phyloP scores from a whole-genome alignment of 2,888 invertebrate species.

The Neoitamus cyanurus region DNA sequence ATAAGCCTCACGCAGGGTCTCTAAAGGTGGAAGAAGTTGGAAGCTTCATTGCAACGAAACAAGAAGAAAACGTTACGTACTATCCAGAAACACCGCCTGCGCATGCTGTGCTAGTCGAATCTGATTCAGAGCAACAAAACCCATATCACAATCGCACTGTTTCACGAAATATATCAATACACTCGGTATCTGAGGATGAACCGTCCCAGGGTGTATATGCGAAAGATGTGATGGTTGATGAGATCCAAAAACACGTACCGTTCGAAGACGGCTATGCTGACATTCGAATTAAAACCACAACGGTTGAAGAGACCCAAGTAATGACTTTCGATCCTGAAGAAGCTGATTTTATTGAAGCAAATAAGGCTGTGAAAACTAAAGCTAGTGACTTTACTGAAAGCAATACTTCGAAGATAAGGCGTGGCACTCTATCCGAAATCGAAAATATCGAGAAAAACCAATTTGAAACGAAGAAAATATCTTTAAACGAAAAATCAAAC shows the following conservation, averaged over 20 bases:
- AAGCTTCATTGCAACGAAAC: slow-evolving; percentile 59
- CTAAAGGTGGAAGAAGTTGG: slow-evolving; percentile 71
- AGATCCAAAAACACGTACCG: slow-evolving; percentile 68
- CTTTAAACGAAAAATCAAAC: slow-evolving; percentile 39
- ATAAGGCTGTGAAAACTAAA: neutral
- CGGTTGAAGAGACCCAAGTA: slow-evolving; percentile 56
- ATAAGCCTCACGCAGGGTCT: slow-evolving; percentile 69
- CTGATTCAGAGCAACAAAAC: slow-evolving; percentile 65
- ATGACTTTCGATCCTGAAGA: slow-evolving; percentile 46
- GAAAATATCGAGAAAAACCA: slow-evolving; percentile 28
- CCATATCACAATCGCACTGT: slow-evolving; percentile 61
- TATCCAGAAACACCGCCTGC: slow-evolving; percentile 63
- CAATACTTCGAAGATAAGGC: slow-evolving; percentile 17
- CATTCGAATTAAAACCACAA: slow-evolving; percentile 58
- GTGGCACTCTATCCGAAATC: slow-evolving; percentile 30
- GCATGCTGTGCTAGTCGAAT: slow-evolving; percentile 69
- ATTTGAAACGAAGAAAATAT: slow-evolving; percentile 27
- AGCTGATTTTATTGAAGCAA: neutral
- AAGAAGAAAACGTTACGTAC: slow-evolving; percentile 46
- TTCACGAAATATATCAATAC: slow-evolving; percentile 73
- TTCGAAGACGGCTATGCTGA: slow-evolving; percentile 66
- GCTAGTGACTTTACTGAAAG: neutral
- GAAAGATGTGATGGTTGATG: slow-evolving; percentile 71
- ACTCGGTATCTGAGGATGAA: slow-evolving; percentile 75
- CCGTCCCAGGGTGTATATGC: slow-evolving; percentile 67